Base-by-base conservation (phyloP, 2,797 vertebrate genomes). In the Lepus townsendii region DNA sequence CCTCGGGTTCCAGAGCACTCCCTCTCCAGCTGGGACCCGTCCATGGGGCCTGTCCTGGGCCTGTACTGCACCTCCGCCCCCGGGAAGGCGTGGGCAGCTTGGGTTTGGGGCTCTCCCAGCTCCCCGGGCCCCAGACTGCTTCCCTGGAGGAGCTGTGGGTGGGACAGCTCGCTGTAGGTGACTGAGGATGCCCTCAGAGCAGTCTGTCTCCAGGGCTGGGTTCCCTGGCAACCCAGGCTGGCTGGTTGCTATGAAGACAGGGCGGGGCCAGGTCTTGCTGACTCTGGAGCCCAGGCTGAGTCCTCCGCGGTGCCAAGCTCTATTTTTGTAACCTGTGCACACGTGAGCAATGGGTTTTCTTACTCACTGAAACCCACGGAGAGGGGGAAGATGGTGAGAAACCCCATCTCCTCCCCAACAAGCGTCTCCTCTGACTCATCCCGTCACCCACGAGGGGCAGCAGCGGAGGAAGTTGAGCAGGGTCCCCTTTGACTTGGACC, bases 381-480 rank as follows among this genome's bases (percentile, higher is more conserved):
- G 22, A 77, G 87, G 83, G 65, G 83, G 14, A 76, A 93, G 83
- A 88, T 52, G 71, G 82, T 72, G 88, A 95, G 92, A 89, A 83
- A 93, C 42, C n/a, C 57, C 50, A 5, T 83, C 96, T 95, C 94
- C 78, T 94, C 89, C 38, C 73, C 63, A 66, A 69, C 92, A 87
- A 57, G 73, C 72, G 63, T 79, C 72, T 77, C 38, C 83, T 92
- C 54, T 96, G 94, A 97, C 76, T 96, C 91, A 96, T 42, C 60
- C 78, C 76, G 4, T 86, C 87, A 32, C 75, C 87, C 47, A 65
- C 90, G 66, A 54, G 47, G 84, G 89, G 72, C 71, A 32, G 79
- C 16, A 35, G 60, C 5, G 11, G 90, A 71, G 60, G 65, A 38
- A 83, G 50, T 4, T 0, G 4, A 47, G 82, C 52, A 72, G 66